Conservation (phyloP, 1,140 invertebrate genomes). For the Cotesia vestalis region DNA sequence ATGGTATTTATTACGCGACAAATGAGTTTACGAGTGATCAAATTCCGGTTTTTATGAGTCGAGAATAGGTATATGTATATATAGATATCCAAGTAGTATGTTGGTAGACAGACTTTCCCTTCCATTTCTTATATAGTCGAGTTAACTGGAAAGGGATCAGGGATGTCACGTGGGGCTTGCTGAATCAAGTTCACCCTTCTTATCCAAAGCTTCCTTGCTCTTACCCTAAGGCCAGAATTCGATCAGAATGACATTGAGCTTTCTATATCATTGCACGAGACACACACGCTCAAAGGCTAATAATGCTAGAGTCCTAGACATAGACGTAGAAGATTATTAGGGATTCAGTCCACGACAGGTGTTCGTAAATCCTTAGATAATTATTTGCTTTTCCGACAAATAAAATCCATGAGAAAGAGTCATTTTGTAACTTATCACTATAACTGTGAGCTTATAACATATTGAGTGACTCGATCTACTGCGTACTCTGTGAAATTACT, state of each 20-base stretch:
- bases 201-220: neutral
- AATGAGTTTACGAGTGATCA: slow-evolving; percentile 14
- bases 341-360: slow-evolving; percentile 43
- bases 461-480: no score
- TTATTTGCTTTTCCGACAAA: slow-evolving; percentile 27
- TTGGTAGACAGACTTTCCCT: neutral
- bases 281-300: no score
- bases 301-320: slow-evolving; percentile 26
- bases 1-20: slow-evolving; percentile 24
- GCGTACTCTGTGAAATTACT: no score
- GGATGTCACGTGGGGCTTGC: neutral
- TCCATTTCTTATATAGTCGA: neutral
- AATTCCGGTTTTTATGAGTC: neutral
- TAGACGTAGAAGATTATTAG: slow-evolving; percentile 40
- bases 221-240: slow-evolving; percentile 1
- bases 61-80: neutral
- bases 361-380: slow-evolving; percentile 36
- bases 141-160: slow-evolving; percentile 5
- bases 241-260: slow-evolving; percentile 32
- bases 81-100: neutral
- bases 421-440: no score
- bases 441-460: no score
- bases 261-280: slow-evolving; percentile 10
- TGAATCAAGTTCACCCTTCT: slow-evolving; percentile 16
- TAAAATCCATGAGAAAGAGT: slow-evolving; percentile 16